Evolutionary conservation across 92 coral and sea anemone species (phyloP).

Genomic region (Paramuricea clavata): DNA sequence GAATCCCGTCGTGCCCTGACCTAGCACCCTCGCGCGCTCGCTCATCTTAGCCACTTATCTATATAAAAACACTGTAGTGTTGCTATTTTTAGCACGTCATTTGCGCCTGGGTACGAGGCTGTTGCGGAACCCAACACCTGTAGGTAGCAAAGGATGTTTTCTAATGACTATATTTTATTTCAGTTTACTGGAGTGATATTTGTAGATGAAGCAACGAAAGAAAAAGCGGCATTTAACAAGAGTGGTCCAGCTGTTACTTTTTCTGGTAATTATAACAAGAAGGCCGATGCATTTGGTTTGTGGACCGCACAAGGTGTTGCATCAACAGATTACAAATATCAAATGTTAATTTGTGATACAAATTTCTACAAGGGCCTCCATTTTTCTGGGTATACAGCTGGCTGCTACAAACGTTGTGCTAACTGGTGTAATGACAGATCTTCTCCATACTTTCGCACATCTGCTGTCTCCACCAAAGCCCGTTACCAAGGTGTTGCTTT

Average conservation of each 20-base stretch:
- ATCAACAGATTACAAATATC: constrained; percentile 28
- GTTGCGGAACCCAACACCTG: no score
- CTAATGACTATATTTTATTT: no score
- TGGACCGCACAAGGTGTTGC: constrained; percentile 60
- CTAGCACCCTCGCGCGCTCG: no score
- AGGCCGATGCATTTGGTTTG: constrained; percentile 22
- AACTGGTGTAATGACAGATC: constrained; percentile 26
- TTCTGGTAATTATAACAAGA: constrained; percentile 16
- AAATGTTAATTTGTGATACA: constrained; percentile 50
- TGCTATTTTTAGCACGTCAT: no score
- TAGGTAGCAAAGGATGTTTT: no score
- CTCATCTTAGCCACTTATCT: no score
- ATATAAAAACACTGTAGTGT: no score
- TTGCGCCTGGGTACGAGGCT: no score
- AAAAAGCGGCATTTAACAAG: constrained; percentile 25
- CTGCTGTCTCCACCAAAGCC: neutral
- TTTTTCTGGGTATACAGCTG: constrained; percentile 44
- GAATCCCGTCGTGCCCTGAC: no score
- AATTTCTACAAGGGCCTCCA: constrained; percentile 51
- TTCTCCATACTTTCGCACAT: constrained; percentile 64
- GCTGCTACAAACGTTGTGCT: constrained; percentile 37
- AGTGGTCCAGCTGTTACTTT: no score
- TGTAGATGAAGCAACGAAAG: constrained; percentile 45
- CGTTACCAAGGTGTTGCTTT: constrained; percentile 49
- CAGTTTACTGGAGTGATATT: constrained; percentile 60